Evolutionary conservation across 2,797 vertebrate genomes (phyloP), one percentile per base, ranked within the genome.

Genomic region (Propithecus deckenii): DNA sequence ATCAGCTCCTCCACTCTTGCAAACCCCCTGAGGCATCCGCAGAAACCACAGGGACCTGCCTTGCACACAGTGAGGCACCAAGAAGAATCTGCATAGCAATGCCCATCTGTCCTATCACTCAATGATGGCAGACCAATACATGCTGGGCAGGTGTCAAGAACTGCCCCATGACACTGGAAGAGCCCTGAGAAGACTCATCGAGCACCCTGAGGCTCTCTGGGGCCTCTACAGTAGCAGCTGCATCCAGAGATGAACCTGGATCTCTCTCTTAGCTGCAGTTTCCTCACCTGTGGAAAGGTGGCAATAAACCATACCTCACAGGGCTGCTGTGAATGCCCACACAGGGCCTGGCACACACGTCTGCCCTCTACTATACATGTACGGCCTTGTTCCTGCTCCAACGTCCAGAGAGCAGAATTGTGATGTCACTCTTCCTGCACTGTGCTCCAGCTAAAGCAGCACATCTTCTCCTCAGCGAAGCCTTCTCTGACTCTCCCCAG

Each of bases 271-370:
- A 50, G 48, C 81, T 32, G 67, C 57, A 1, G 23, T 35, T 5
- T 65, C 74, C 23, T 69, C 41, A 6, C n/a, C 61, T 74, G 18
- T 0, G 18, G 46, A 35, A 72, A 89, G 55, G 17, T 11, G 32
- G 9, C 22, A n/a, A n/a, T 25, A 88, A 15, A 4, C 3, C 32
- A 12, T 0, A 22, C 11, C 22, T 63, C 48, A 41, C 1, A n/a
- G 65, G 38, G 83, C 5, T 63, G 41, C 74, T 48, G 38, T 43
- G 32, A 55, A 23, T 41, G 32, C 30, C 75, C 1, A 1, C 2
- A 3, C 4, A 6, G 35, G 0, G 5, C 23, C 43, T 14, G 11
- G 32, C n/a, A 48, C 4, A 63, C 11, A 38, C 15, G 5, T 18
- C 13, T 7, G 4, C 23, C 52, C 55, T 38, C 9, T 7, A n/a